Conservation (phyloP, 1,140 invertebrate genomes). For the Drosophila orosa region DNA sequence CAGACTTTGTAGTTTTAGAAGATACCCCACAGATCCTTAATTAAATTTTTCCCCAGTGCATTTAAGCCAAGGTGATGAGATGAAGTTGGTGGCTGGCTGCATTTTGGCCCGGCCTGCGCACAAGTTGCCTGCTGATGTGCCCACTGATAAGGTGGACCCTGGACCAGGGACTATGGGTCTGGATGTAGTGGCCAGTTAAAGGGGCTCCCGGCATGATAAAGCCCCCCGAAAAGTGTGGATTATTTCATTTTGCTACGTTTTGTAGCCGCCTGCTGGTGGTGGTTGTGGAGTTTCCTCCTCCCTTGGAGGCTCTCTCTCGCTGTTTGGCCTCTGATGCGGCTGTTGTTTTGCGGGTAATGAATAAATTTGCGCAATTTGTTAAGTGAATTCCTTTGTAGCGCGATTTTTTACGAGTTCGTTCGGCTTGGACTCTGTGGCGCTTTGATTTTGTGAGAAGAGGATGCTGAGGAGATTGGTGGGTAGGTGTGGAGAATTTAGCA, state of each 20-base stretch:
- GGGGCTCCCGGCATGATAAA: constrained; percentile 70
- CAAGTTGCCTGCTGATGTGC: constrained; percentile 70
- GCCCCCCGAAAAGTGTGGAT: constrained; percentile 75
- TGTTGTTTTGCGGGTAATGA: constrained; percentile 79
- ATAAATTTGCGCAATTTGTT: constrained; percentile 83
- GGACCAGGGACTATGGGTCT: constrained; percentile 23
- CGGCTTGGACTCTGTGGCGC: constrained; percentile 47
- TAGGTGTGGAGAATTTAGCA: constrained; percentile 28
- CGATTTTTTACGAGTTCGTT: constrained; percentile 79
- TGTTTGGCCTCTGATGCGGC: constrained; percentile 10
- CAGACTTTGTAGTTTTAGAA: neutral
- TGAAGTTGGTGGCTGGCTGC: constrained; percentile 67
- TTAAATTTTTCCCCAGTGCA: constrained; percentile 1
- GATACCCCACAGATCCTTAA: neutral
- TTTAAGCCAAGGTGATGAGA: constrained; percentile 63
- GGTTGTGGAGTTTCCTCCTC: constrained; percentile 13
- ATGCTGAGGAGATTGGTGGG: neutral
- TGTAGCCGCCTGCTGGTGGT: constrained; percentile 57
- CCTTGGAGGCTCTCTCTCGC: neutral
- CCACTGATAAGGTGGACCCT: constrained; percentile 67
- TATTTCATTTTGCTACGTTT: constrained; percentile 81
- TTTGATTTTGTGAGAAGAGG: constrained; percentile 32
- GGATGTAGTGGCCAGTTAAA: constrained; percentile 6
- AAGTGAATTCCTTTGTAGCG: constrained; percentile 82
- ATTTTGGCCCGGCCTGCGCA: constrained; percentile 52